A percentile compares a stretch with the other conserved stretches of the same genome.
Evolutionary conservation across 35 echinoderm and acorn worm genomes (phyloP).

Genomic region (Amphiura filiformis): DNA sequence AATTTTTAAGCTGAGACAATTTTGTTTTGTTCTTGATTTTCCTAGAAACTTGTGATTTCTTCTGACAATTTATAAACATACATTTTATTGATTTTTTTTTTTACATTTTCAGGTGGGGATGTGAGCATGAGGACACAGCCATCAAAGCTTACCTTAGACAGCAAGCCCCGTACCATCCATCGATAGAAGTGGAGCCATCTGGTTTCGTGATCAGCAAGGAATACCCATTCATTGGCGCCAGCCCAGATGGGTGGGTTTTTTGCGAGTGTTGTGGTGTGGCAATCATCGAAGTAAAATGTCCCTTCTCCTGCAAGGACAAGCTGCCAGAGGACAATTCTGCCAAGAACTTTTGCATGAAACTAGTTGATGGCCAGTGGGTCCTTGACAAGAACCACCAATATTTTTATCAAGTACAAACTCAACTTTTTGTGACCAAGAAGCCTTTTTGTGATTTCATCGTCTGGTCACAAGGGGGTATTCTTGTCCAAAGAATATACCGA

Average conservation of each 20-base stretch:
- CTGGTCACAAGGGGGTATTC: constrained; percentile 7
- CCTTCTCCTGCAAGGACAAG: background rate
- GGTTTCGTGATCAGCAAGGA: background rate
- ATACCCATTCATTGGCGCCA: background rate
- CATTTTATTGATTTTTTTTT: background rate
- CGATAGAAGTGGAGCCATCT: background rate
- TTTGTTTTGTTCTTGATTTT: no score
- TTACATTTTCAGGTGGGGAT: background rate
- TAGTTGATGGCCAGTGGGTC: background rate
- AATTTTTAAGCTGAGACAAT: no score
- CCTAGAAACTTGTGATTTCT: background rate
- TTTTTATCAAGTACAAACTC: constrained; percentile 10
- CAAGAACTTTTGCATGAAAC: constrained; percentile 9
- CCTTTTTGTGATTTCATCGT: constrained; percentile 3
- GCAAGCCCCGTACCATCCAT: background rate
- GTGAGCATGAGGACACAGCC: background rate
- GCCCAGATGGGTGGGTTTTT: background rate
- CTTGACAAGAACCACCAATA: constrained; percentile 2
- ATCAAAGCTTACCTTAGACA: background rate
- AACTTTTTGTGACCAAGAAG: background rate
- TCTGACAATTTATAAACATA: background rate
- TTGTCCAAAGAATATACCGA: no score
- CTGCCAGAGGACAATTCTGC: background rate
- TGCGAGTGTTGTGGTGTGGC: background rate
- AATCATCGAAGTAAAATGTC: constrained; percentile 1